Evolutionary conservation across 2,888 invertebrate genomes (phyloP), one percentile per base, ranked within the genome.

Genomic region (Philopedon plagiatum): DNA sequence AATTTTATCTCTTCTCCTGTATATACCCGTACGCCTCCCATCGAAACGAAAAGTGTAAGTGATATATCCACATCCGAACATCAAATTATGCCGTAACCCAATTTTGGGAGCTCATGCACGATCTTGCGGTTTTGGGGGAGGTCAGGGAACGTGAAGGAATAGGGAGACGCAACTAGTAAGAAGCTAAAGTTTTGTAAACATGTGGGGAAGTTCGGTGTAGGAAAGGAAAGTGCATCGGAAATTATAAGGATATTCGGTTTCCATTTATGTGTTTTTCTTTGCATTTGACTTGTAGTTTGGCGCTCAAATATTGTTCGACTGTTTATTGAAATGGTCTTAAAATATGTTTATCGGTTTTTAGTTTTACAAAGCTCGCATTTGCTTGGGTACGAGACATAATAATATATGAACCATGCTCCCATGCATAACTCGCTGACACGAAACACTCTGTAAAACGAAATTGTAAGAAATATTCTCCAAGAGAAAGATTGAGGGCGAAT

Each of bases 121-220:
- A 67, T 72, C 67, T 71, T 72, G 67, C 58, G 72, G 72, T 57
- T 72, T 72, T 70, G 39, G 72, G 67, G 72, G 67, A 71, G 71
- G 71, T 71, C 71, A 71, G 71, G 71, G 54, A 34, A 21, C 15
- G 26, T 5, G 60, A 13, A 21, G 34, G 21, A 29, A 65, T 19
- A 23, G 58, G 58, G 66, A 58, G 64, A 70, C 70, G 64, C 70
- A 70, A 70, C 70, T 70, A 64, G 70, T 70, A 63, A 64, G 64
- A 70, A 58, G 63, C 46, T 44, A 51, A 62, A 69, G 54, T 69
- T 69, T 46, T 54, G 68, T 39, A 39, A 65, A 57, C 65, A 44
- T 65, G 19, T 29, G 18, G 37, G 49, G 54, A 44, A 9, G 41
- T 13, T 23, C 11, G 8, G 44, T 21, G 34, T 15, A n/a, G 21